Evolutionary conservation across 1,140 invertebrate species (phyloP), one percentile per base, ranked within the genome.

Genomic region (Penaeus chinensis): DNA sequence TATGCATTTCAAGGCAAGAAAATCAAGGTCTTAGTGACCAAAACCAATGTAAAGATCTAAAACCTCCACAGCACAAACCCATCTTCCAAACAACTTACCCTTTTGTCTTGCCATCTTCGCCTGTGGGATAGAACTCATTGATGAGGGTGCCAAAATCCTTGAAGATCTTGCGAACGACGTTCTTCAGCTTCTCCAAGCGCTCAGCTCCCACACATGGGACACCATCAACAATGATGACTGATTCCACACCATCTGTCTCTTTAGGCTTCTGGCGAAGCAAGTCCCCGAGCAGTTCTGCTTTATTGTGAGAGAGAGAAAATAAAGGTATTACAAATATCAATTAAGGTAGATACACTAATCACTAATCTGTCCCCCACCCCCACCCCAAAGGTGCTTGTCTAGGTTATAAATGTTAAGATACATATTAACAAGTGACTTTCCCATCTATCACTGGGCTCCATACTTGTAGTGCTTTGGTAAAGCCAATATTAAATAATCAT

Each of bases 201-300:
- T 98, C 97, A 20, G 96, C 95, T 77, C 97, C 97, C 85, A 99
- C 98, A 92, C 97, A 95, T 54, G 99, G 99, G 77, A 99, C 96
- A 85, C 98, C 97, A 93, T 99, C 98, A 13, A 99, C 96, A 10
- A 99, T 96, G 91, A 99, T 96, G 16, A 99, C 97, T 90, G 96
- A 96, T 92, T 99, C 98, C 65, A 99, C 96, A 54, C 98, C 98
- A 93, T 99, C 98, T 65, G 96, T 96, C 93, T 99, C 97, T 85
- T 96, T 96, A 0, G 98, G 98, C 91, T 96, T 97, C 89, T 96
- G 94, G 80, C 95, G 94, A 79, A 99, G 92, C 84, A 99, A 92
- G 92, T 99, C 98, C 13, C 94, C 95, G 74, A 99, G 93, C 27
- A 99, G 93, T 92, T 98, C 98, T 99, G 94, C 82, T 13, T 54